A percentile compares a stretch with the other conserved stretches of the same genome.
Evolutionary conservation across 2,888 invertebrate genomes (phyloP).

Genomic region (Escarpia spicata): DNA sequence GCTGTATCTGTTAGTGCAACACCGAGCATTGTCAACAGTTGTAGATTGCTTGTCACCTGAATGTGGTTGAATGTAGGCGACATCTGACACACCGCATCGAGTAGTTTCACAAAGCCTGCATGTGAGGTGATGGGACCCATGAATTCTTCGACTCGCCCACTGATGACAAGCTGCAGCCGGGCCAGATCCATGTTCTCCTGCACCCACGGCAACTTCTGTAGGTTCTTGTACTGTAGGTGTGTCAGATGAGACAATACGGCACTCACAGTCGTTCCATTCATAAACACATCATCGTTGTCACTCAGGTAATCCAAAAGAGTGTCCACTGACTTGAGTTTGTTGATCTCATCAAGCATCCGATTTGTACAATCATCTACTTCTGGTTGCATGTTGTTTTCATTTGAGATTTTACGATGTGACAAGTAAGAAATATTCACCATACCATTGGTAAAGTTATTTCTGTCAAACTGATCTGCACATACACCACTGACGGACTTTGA

Average conservation of each 20-base stretch:
- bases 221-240: background rate
- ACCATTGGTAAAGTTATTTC: background rate
- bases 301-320: background rate
- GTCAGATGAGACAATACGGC: background rate
- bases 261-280: background rate
- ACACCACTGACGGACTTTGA: background rate
- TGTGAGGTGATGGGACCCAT: background rate
- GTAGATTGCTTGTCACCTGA: background rate
- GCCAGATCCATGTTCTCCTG: background rate
- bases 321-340: background rate
- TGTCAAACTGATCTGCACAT: background rate
- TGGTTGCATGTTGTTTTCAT: constrained; percentile 10
- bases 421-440: background rate
- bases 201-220: constrained; percentile 13
- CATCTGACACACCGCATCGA: background rate
- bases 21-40: constrained; percentile 17
- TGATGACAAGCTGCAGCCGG: constrained; percentile 24
- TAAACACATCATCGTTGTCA: background rate
- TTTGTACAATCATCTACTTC: background rate
- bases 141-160: constrained; percentile 18
- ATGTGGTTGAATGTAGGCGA: background rate
- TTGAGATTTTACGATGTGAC: background rate
- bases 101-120: background rate
- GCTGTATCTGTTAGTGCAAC: background rate
- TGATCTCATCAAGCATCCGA: background rate